Base-by-base conservation (phyloP, 1,140 invertebrate species). In the Chrysoperla carnea region DNA sequence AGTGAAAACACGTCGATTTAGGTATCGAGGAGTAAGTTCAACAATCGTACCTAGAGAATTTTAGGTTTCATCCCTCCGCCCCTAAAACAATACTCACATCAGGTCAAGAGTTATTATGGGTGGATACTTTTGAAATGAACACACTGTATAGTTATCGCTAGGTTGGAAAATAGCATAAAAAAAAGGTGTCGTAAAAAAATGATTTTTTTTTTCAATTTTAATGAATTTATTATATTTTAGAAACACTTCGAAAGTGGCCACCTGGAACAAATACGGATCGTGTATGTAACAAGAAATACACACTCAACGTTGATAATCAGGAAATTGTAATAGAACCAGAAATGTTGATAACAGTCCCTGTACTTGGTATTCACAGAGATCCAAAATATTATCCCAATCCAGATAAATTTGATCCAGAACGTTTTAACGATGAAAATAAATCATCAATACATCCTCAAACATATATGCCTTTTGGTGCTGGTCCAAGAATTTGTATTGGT, bases 391-490 rank as follows among this genome's bases (percentile, higher is more conserved):
- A 58, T 48, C 62, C 66, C 0, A 56, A 75, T 14, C 74, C 74
- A 3, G 55, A 60, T 4, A 58, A 61, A 14, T 76, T 73, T 35
- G 59, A 71, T 46, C 73, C 74, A 0, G 72, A 75, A 29, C 55
- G 74, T 36, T 76, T 74, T 43, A 62, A 58, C 4, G 67, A 70
- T 2, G 65, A 72, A 41, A 71, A 73, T 48, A 67, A 64, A 33
- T 50, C 59, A 6, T 57, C 62, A 6, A 63, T 70, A n/a, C 52
- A 63, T 14, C 66, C 64, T 0, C 69, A 62, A 29, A 62, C 66
- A 0, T 78, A 67, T 44, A 56, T 69, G 52, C 75, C 77, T 0
- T 80, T 79, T 47, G 76, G 77, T 2, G 48, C 64, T n/a, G 76
- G 76, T 8, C 73, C 67, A 3, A 59, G 75, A 17, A 70, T 64